Base-by-base conservation (phyloP, 2,113 vertebrate species). In the Chinchilla lanigera region DNA sequence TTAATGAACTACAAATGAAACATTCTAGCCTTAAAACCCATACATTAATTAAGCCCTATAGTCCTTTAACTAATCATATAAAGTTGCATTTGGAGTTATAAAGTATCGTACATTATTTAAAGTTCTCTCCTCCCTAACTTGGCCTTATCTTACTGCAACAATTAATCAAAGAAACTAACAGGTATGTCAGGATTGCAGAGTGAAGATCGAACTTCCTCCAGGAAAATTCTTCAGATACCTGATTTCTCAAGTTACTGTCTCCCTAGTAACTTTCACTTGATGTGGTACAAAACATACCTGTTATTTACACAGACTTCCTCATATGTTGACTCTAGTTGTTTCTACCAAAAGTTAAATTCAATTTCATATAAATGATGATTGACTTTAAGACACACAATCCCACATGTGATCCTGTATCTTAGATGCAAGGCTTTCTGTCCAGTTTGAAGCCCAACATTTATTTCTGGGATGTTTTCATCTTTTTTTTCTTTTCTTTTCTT, bases 1-100 rank as follows among this genome's bases (percentile, higher is more conserved):
- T 73, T 69, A 65, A 61, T 26, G 35, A 91, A 86, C 58, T 71
- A 17, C 86, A 61, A 85, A 61, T 38, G 20, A 96, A 86, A 52
- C 30, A 77, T 65, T 56, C 35, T 38, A 71, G 41, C n/a, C 60
- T 93, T 56, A 44, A 75, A 89, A 92, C 50, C 54, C 3, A 87
- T 35, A 50, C 9, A n/a, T 88, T n/a, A 10, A 11, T 61, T 89
- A 44, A 50, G 33, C 38, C 19, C 47, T 24, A 7, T 38, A 47
- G 12, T n/a, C 12, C 22, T 47, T n/a, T 87, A 41, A 26, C 11
- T 47, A 58, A 58, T 77, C 52, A 61, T 28, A 77, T 28, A 52
- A 92, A 90, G 26, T 44, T 92, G 75, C 73, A 81, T 80, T 86
- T 94, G 93, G 60, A 89, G 22, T 81, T 65, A 38, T 2, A 41